Evolutionary conservation across 1,140 invertebrate genomes (phyloP), one percentile per base, ranked within the genome.

Genomic region (Drusus annulatus): DNA sequence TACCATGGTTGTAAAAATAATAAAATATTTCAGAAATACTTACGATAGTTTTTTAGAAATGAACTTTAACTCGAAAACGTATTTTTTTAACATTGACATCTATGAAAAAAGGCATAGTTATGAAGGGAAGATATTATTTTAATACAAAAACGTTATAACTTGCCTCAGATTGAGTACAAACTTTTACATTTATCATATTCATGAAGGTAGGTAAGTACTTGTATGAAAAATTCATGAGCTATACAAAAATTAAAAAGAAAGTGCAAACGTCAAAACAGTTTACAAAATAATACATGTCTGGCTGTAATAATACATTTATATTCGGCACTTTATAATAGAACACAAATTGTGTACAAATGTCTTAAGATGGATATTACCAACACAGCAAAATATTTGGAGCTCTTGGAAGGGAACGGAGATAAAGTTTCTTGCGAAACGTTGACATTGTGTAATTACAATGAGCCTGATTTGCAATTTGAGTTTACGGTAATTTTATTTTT

Each of bases 341-440:
- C n/a, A 71, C 1, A 50, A 51, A 13, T 71, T 71, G 17, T 50
- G n/a, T 8, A 71, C 16, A 13, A 50, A 71, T 71, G 31, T 45
- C 15, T 16, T 7, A 45, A 58, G 36, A 79, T 79, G 78, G 69
- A 79, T 74, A 75, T 79, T 15, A 15, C 78, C 5, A 79, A 74
- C 17, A 79, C 78, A 28, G 69, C 31, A n/a, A 73, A 62, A 28
- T 80, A 31, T 69, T 56, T 80, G 15, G 79, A 80, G 23, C 62
- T 80, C 4, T 76, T 80, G 62, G 79, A 80, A 68, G 16, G 51
- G 0, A 80, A 80, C 60, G 79, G 63, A 56, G 79, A 80, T 58
- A 76, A 80, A 76, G 60, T 80, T 52, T 65, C 51, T 0, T 21
- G 28, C 19, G 79, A 76, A 76, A 80, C 74, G 0, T 73, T 80